Evolutionary conservation across 1,140 invertebrate genomes (phyloP), one percentile per base, ranked within the genome.

Genomic region (Pachypsylla venusta): DNA sequence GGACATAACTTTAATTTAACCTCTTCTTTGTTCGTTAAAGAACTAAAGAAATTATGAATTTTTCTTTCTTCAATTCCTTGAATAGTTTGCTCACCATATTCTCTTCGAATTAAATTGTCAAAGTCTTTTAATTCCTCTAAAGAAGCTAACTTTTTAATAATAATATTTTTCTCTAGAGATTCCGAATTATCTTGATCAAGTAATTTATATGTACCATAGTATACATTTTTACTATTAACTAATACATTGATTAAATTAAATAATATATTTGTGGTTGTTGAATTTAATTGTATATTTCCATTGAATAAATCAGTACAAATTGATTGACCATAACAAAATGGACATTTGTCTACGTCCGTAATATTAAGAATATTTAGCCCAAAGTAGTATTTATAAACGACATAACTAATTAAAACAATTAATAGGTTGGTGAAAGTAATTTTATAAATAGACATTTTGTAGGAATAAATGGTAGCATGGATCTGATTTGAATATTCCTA

Each of bases 281-380:
- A 20, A 19, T 56, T 56, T 25, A 60, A 22, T 42, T 30, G 3
- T n/a, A 62, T 28, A 40, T 54, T 22, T 2, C 53, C 35, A 13
- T 48, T 25, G 24, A 35, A 27, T n/a, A 62, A 30, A 2, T 16
- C 16, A 20, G 4, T 26, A 53, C 61, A 62, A 1, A 56, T 25
- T 14, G n/a, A 25, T 22, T 55, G 22, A 10, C 58, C 61, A 30
- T 48, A 60, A 20, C 61, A 62, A 53, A 62, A 60, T 27, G 61
- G 61, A 39, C 61, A 62, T 39, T 60, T 62, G 13, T 40, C 16
- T 39, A 25, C 19, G 30, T 62, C 39, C 1, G 56, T 19, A 28
- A 39, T 54, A 26, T 60, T 27, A 12, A 16, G n/a, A 25, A 59
- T 53, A 53, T 59, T 53, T 14, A 59, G 10, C 14, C 2, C 42